Conservation (phyloP, 35 echinoderm and acorn worm genomes). For the Acanthaster planci region DNA sequence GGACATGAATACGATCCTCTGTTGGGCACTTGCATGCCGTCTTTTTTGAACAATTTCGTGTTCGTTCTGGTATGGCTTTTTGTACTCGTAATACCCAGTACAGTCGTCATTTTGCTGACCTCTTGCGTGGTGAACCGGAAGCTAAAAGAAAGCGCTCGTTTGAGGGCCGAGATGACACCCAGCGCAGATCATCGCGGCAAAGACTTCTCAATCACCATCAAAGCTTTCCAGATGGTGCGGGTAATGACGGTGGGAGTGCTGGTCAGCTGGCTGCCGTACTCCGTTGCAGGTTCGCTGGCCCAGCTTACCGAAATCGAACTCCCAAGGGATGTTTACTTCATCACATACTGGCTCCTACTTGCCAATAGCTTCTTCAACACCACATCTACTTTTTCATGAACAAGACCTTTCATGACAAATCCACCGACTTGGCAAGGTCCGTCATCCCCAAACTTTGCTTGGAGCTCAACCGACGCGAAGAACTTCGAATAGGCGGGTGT, state of each 20-base stretch:
- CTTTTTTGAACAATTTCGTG: neutral
- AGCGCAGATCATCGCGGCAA: neutral
- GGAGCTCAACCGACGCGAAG: neutral
- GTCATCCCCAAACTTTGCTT: neutral
- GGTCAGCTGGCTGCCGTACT: neutral
- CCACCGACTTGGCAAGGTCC: neutral
- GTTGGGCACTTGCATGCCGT: neutral
- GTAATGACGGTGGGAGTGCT: neutral
- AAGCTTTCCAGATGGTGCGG: neutral
- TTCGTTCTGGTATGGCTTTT: neutral
- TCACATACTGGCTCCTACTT: neutral
- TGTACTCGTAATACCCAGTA: neutral
- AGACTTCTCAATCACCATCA: neutral
- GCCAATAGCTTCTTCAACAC: conserved; percentile 7
- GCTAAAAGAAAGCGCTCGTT: neutral
- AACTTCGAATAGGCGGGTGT: no score
- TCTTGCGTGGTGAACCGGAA: neutral
- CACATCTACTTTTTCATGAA: neutral
- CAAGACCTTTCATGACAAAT: neutral
- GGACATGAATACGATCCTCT: neutral
- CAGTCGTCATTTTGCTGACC: neutral
- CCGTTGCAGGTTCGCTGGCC: neutral
- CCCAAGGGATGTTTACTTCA: neutral
- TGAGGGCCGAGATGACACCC: neutral
- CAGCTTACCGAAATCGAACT: neutral